Percentiles rank a stretch among this genome's conserved stretches.
Evolutionary conservation across 2,113 vertebrate species (phyloP).

Genomic region (Neotoma lepida): DNA sequence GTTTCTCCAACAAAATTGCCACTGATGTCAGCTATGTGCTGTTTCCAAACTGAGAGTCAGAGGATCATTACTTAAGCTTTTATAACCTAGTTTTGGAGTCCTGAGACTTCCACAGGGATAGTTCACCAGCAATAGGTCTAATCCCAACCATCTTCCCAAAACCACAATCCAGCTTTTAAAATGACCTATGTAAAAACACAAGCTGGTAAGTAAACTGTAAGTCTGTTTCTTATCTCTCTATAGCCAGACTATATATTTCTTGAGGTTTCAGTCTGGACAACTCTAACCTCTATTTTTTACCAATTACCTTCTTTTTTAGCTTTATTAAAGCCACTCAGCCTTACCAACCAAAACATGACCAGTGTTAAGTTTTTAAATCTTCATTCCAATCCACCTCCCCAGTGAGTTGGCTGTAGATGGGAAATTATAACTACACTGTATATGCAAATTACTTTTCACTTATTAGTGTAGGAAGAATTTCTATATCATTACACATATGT

Average conservation of each 20-base stretch:
- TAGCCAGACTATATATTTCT: conserved; percentile 61
- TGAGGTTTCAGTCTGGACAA: conserved; percentile 43
- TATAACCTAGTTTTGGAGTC: conserved; percentile 68
- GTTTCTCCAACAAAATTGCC: conserved; percentile 74
- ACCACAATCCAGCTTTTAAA: conserved; percentile 71
- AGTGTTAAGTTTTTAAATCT: conserved; percentile 23
- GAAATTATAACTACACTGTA: conserved; percentile 19
- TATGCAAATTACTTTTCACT: conserved; percentile 58
- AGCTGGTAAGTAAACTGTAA: conserved; percentile 56
- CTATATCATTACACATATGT: conserved; percentile 45
- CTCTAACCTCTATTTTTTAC: background rate
- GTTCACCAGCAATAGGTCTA: conserved; percentile 68
- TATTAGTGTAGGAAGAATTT: conserved; percentile 31
- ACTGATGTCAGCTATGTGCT: conserved; percentile 75
- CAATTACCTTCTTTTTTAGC: conserved; percentile 33
- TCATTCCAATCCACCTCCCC: background rate
- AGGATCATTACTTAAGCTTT: conserved; percentile 64
- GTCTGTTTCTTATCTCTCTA: conserved; percentile 69
- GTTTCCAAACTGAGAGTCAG: conserved; percentile 66
- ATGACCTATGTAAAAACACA: conserved; percentile 65
- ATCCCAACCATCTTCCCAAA: conserved; percentile 70
- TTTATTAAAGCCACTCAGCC: conserved; percentile 56
- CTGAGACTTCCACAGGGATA: conserved; percentile 68
- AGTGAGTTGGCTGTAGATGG: background rate
- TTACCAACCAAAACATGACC: conserved; percentile 54